phyloP scores from a whole-genome alignment of 1,140 invertebrate genomes.

The Metopolophium dirhodum region DNA sequence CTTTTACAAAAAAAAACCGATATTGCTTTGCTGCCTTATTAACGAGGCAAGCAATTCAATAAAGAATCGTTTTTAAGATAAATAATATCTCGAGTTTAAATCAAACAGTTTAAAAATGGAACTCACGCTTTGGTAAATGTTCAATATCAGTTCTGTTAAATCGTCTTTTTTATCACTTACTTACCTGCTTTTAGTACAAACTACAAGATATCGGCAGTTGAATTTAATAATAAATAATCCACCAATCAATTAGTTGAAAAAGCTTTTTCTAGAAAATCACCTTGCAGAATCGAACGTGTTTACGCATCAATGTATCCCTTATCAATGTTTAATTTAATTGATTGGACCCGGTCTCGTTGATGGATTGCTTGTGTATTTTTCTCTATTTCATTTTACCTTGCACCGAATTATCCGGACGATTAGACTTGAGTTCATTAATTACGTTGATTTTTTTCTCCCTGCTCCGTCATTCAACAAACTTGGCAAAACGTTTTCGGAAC shows the following conservation, averaged over 20 bases:
- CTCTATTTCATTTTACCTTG: slow-evolving; percentile 33
- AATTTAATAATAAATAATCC: slow-evolving; percentile 43
- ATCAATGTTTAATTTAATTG: slow-evolving; percentile 55
- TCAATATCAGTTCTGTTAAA: not conserved
- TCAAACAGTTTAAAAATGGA: not conserved
- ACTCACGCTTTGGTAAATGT: not conserved
- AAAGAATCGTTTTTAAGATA: not conserved
- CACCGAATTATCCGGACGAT: slow-evolving; percentile 38
- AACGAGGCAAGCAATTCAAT: not conserved
- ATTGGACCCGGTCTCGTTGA: slow-evolving; percentile 29
- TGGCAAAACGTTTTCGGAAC: slow-evolving; percentile 33
- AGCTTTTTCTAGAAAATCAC: slow-evolving; percentile 35
- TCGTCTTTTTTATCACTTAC: not conserved
- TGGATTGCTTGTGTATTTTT: slow-evolving; percentile 42
- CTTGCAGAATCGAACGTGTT: slow-evolving; percentile 24
- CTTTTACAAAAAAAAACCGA: not conserved
- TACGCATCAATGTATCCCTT: slow-evolving; percentile 47
- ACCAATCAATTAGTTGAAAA: slow-evolving; percentile 44
- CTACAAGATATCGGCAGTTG: not conserved
- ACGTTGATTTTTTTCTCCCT: slow-evolving; percentile 23
- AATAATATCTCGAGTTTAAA: not conserved
- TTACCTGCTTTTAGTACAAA: not conserved
- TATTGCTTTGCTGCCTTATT: not conserved
- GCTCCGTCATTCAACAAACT: slow-evolving; percentile 43
- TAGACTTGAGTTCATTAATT: slow-evolving; percentile 44